These are phyloP conservation scores for Antheraea pernyi DNA, from an alignment of 1,140 invertebrate species.

Conservation along the genomic window DNA sequence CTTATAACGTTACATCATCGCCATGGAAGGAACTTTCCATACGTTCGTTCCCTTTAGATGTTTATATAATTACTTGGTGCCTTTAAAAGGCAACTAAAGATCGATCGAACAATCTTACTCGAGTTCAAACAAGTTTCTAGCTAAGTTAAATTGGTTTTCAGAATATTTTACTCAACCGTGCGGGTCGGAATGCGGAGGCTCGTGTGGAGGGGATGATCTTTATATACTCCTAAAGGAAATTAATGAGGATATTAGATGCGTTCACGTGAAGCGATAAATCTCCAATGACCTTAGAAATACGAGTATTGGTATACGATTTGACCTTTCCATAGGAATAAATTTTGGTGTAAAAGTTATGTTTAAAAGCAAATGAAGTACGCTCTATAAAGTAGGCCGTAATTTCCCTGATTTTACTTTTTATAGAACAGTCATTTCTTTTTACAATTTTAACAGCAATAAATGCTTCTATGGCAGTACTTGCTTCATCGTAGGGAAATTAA, in stretches of 20 bases:
- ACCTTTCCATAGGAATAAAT: neutral
- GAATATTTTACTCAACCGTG: slow-evolving; percentile 1
- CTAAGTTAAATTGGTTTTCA: neutral
- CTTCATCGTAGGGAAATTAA: no score
- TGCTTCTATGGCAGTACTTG: no score
- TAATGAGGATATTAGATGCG: neutral
- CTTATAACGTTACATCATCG: neutral
- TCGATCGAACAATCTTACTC: neutral
- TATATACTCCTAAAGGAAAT: neutral
- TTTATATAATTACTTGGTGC: slow-evolving; percentile 3
- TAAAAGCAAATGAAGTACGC: neutral
- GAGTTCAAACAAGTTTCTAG: neutral
- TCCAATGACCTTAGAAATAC: neutral
- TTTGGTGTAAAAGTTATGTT: neutral
- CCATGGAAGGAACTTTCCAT: neutral
- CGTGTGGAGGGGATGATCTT: neutral
- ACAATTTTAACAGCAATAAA: no score
- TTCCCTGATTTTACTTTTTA: neutral
- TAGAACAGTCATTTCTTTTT: neutral
- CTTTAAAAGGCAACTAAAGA: slow-evolving; percentile 1
- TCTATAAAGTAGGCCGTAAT: neutral
- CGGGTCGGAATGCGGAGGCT: neutral
- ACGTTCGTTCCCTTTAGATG: neutral
- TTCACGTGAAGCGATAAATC: neutral
- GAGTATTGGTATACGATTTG: neutral